Evolutionary conservation across 2,888 invertebrate genomes (phyloP).

Genomic region (Neocrepidodera transversa): DNA sequence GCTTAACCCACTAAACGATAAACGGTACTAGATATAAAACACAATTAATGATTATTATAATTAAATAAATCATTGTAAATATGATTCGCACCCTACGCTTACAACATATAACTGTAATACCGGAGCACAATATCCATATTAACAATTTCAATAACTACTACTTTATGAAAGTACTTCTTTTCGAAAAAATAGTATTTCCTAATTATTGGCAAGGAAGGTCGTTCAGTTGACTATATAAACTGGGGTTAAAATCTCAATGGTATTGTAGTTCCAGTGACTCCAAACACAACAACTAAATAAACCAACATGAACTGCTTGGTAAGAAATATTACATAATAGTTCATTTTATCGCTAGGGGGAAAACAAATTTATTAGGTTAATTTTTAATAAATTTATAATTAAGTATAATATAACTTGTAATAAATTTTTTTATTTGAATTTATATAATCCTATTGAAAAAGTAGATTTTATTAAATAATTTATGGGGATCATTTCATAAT

Average conservation of each 20-base stretch:
- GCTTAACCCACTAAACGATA: no score
- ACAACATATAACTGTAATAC: neutral
- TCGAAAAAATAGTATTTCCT: conserved; percentile 10
- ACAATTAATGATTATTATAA: no score
- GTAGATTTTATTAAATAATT: no score
- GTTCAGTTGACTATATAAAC: conserved; percentile 21
- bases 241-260: conserved; percentile 5
- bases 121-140: neutral
- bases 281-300: conserved; percentile 9
- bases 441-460: no score
- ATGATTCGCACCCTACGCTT: neutral
- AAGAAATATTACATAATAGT: conserved; percentile 17
- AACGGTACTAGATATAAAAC: no score
- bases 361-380: no score
- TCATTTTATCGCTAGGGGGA: neutral
- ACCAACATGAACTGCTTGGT: conserved; percentile 26
- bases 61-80: conserved; percentile 1
- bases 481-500: no score
- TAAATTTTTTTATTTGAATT: no score
- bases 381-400: no score
- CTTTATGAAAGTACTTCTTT: conserved; percentile 1
- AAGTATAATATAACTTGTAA: no score
- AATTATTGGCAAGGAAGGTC: conserved; percentile 27
- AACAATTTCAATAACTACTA: neutral
- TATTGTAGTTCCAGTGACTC: conserved; percentile 22